Conservation (phyloP, 2,113 vertebrate species). For the Ivindomyrus marchei region DNA sequence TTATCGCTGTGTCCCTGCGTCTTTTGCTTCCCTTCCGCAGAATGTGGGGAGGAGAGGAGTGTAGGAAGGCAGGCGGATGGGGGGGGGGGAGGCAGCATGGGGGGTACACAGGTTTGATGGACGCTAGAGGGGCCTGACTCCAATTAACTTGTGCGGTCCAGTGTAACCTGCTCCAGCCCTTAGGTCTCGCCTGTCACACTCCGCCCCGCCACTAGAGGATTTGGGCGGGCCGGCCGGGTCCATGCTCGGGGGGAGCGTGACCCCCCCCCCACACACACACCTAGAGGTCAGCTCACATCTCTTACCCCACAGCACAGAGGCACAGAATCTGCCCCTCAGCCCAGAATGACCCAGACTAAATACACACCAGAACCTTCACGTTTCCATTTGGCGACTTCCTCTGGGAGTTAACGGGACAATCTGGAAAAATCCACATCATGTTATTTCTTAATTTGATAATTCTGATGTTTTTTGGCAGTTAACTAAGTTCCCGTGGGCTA, state of each 20-base stretch:
- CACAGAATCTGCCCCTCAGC: not conserved
- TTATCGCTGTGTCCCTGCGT: not conserved
- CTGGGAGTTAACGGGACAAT: not conserved
- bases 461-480: not conserved
- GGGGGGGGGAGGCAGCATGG: not conserved
- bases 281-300: not conserved
- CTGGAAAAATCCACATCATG: not conserved
- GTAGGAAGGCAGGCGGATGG: not conserved
- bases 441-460: not conserved
- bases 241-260: not conserved
- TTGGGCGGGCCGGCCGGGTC: not conserved
- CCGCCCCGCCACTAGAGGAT: not conserved
- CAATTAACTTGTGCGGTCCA: constrained; percentile 21
- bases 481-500: not conserved
- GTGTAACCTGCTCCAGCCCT: not conserved
- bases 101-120: not conserved
- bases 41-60: not conserved
- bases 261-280: not conserved
- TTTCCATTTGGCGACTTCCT: not conserved
- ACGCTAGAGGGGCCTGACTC: not conserved
- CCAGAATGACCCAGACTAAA: not conserved
- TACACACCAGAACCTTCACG: not conserved
- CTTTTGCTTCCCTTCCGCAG: not conserved
- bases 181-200: not conserved
- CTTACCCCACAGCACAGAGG: not conserved